Conservation (phyloP, 2,888 invertebrate species). For the Thymelicus lineola region DNA sequence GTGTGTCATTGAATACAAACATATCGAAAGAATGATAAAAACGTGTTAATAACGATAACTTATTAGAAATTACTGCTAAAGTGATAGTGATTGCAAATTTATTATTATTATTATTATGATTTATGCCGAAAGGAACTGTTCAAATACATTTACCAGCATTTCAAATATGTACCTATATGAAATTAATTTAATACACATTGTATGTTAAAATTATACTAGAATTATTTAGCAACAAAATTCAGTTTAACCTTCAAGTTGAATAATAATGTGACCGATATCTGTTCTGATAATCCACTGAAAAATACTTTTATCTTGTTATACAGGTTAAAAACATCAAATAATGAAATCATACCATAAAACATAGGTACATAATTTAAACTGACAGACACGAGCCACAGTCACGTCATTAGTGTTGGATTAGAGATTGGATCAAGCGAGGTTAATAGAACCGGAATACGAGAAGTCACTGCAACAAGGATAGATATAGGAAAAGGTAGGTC, state of each 20-base stretch:
- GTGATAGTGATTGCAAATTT: no score
- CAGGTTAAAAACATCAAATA: neutral
- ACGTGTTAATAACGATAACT: neutral
- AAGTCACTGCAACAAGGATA: constrained; percentile 27
- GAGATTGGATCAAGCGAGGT: constrained; percentile 27
- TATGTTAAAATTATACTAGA: no score
- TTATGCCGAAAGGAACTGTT: no score
- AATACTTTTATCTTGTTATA: neutral
- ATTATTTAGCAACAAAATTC: no score
- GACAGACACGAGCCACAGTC: constrained; percentile 22
- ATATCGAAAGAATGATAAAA: neutral
- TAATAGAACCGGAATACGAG: constrained; percentile 28
- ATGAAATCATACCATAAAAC: neutral
- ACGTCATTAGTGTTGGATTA: constrained; percentile 19
- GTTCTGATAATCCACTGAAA: no score
- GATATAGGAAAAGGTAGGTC: constrained; percentile 33
- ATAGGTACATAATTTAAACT: constrained; percentile 5
- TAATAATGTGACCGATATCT: no score
- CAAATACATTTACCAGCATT: no score
- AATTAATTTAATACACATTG: no score
- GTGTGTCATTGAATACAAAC: neutral
- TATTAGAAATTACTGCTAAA: neutral
- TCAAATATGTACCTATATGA: no score
- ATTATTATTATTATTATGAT: no score
- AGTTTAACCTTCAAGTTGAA: no score